Evolutionary conservation across 2,888 invertebrate genomes (phyloP).

Genomic region (Scaptomyza polygonia): DNA sequence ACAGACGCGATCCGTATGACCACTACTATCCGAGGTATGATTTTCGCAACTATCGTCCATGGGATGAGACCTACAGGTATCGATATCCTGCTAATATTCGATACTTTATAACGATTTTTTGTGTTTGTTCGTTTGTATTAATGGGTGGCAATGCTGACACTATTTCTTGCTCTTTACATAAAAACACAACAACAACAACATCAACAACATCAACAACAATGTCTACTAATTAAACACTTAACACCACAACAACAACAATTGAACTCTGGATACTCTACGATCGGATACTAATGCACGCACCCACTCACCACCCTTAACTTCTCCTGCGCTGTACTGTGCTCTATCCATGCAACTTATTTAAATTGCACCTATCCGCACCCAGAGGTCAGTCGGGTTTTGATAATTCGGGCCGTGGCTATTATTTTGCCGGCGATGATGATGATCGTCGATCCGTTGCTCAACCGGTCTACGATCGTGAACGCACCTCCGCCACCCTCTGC

Average conservation of each 20-base stretch:
- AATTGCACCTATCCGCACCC: constrained; percentile 51
- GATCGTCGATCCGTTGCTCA: constrained; percentile 52
- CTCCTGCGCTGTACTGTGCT: constrained; percentile 15
- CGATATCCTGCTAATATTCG: constrained; percentile 46
- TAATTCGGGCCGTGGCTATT: constrained; percentile 87
- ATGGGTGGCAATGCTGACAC: constrained; percentile 42
- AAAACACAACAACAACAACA: constrained; percentile 56
- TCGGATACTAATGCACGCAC: constrained; percentile 50
- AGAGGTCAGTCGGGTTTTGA: constrained; percentile 88
- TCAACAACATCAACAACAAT: constrained; percentile 52
- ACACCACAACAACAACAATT: constrained; percentile 59
- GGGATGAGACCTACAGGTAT: constrained; percentile 85
- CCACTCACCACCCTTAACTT: constrained; percentile 4
- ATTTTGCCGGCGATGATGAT: constrained; percentile 86
- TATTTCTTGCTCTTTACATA: constrained; percentile 72
- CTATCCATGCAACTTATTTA: constrained; percentile 31
- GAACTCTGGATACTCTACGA: constrained; percentile 66
- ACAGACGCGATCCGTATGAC: constrained; percentile 82
- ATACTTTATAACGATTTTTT: constrained; percentile 13
- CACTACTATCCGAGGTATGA: constrained; percentile 83
- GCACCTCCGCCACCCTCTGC: constrained; percentile 60
- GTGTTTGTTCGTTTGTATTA: constrained; percentile 3
- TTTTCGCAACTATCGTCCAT: constrained; percentile 83
- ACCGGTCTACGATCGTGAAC: constrained; percentile 57
- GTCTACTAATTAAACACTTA: constrained; percentile 51